A percentile compares a stretch with the other conserved stretches of the same genome.
These are phyloP conservation scores for Tricholauxania praeusta DNA, from an alignment of 2,888 invertebrate genomes.

Conservation along the genomic window DNA sequence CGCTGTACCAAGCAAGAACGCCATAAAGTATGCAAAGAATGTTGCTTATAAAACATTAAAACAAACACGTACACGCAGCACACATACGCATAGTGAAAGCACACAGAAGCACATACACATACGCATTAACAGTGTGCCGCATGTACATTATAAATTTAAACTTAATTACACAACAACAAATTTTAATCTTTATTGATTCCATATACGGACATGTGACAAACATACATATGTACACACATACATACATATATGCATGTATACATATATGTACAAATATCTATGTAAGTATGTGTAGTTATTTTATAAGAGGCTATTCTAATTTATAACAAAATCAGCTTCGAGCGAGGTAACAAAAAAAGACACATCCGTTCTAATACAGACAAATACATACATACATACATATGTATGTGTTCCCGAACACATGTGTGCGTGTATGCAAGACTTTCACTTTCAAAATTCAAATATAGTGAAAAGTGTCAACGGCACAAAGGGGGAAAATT, in stretches of 20 bases:
- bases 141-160: slow-evolving; percentile 60
- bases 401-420: neutral
- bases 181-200: slow-evolving; percentile 54
- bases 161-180: slow-evolving; percentile 60
- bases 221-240: neutral
- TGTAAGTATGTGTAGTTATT: slow-evolving; percentile 4
- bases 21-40: neutral
- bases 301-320: slow-evolving; percentile 29
- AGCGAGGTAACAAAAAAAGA: slow-evolving; percentile 2
- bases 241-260: neutral
- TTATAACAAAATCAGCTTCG: slow-evolving; percentile 22
- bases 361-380: too few species aligned
- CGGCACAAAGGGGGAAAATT: too few species aligned
- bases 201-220: neutral
- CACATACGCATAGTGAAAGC: neutral
- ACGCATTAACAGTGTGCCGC: slow-evolving; percentile 29
- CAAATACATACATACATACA: neutral
- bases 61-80: slow-evolving; percentile 4
- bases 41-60: neutral
- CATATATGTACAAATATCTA: neutral
- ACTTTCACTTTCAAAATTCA: too few species aligned
- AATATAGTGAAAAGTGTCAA: too few species aligned
- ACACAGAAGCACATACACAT: neutral
- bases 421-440: too few species aligned
- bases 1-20: neutral